Evolutionary conservation across 1,140 invertebrate genomes (phyloP), one percentile per base, ranked within the genome.

Genomic region (Euborellia annulipes): DNA sequence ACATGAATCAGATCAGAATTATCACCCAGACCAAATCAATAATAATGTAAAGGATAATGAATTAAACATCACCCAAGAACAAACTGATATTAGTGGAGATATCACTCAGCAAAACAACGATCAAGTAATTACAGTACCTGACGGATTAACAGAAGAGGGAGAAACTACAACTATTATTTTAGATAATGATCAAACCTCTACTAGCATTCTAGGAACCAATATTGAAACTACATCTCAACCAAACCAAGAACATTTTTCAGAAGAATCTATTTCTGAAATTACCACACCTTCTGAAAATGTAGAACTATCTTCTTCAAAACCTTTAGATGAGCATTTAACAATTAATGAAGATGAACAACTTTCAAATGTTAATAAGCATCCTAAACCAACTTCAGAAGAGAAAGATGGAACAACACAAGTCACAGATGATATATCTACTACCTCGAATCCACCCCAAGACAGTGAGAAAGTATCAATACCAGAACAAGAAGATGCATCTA

Each of bases 401-500:
- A 36, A 6, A 16, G 45, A 39, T 21, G 34, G 47, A 11, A 17
- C 23, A n/a, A 40, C 49, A 39, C 48, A 45, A 23, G 18, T 27
- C 3, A 19, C 30, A 40, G 49, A 54, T 40, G 43, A 34, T 30
- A 46, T 44, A 50, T 23, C 41, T 51, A 45, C 18, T 50, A 45
- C n/a, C n/a, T n/a, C n/a, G n/a, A n/a, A n/a, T n/a, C n/a, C 49
- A 30, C 36, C 23, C 18, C 16, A 18, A 47, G 49, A 2, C 43
- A 8, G 47, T 43, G 19, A 38, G 40, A 43, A 42, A 43, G 13
- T n/a, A 45, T 30, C 21, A 21, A 41, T 36, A 8, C 17, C 30
- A 17, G 41, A n/a, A n/a, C n/a, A n/a, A n/a, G n/a, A n/a, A n/a
- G n/a, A n/a, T n/a, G n/a, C n/a, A n/a, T n/a, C n/a, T n/a, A n/a